Conservation (phyloP, 2,113 vertebrate genomes). For the Heterotilapia buettikoferi region DNA sequence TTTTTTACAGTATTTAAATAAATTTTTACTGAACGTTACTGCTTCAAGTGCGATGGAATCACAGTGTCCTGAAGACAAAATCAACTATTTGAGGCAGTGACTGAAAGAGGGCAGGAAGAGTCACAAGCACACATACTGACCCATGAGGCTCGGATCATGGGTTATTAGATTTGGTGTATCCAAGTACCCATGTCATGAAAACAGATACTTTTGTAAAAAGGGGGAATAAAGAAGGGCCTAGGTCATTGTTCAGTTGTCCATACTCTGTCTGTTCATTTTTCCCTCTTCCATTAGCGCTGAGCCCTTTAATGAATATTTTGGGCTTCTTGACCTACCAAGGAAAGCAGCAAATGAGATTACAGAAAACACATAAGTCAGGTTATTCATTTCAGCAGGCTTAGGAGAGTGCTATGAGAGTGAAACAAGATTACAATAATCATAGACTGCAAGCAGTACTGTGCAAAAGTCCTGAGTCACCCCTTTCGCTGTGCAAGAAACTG, state of each 20-base stretch:
- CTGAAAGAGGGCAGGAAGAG: not conserved
- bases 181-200: not conserved
- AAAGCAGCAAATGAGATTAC: constrained; percentile 7
- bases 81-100: not conserved
- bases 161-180: not conserved
- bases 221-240: not conserved
- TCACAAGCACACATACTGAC: not conserved
- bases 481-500: not conserved
- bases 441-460: not conserved
- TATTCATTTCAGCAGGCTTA: constrained; percentile 1
- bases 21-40: not conserved
- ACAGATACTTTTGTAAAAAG: not conserved
- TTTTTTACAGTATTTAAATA: not conserved
- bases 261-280: not conserved
- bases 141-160: not conserved
- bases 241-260: not conserved
- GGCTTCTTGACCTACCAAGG: not conserved
- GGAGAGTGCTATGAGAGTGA: not conserved
- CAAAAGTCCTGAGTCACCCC: not conserved
- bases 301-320: not conserved
- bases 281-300: not conserved
- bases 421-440: not conserved
- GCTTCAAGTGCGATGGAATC: not conserved
- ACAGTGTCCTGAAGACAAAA: not conserved
- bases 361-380: not conserved